Conservation (phyloP, 2,888 invertebrate genomes). For the Globia sparganii region DNA sequence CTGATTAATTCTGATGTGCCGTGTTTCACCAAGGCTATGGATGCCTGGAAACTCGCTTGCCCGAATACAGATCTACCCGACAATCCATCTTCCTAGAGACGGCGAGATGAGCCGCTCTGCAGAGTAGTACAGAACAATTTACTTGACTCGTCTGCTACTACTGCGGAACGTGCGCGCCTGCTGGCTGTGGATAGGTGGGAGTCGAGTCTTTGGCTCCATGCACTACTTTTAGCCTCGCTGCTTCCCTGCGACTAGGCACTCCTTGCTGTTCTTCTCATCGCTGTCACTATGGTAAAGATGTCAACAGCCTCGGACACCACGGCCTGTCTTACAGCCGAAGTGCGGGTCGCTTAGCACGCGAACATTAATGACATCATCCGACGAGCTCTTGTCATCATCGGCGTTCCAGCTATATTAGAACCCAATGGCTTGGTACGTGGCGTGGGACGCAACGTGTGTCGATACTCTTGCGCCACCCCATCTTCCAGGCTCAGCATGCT, state of each 20-base stretch:
- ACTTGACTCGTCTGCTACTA: neutral
- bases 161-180: neutral
- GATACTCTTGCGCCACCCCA: neutral
- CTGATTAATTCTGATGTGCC: too few relatives aligned
- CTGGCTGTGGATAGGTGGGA: neutral
- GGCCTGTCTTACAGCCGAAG: too few relatives aligned
- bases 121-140: neutral
- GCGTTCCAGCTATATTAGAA: neutral
- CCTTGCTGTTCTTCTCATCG: too few relatives aligned
- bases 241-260: neutral
- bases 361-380: neutral
- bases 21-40: too few relatives aligned
- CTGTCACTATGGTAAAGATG: too few relatives aligned
- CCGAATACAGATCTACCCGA: too few relatives aligned
- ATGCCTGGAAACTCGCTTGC: too few relatives aligned
- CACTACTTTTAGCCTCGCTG: neutral
- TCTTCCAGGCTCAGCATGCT: too few relatives aligned
- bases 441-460: neutral
- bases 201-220: neutral
- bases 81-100: too few relatives aligned
- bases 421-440: neutral
- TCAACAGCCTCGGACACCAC: too few relatives aligned
- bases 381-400: neutral
- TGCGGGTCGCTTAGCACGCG: too few relatives aligned
- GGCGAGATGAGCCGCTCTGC: too few relatives aligned